phyloP scores from a whole-genome alignment of 2,888 invertebrate species.

The Mythimna albipuncta region DNA sequence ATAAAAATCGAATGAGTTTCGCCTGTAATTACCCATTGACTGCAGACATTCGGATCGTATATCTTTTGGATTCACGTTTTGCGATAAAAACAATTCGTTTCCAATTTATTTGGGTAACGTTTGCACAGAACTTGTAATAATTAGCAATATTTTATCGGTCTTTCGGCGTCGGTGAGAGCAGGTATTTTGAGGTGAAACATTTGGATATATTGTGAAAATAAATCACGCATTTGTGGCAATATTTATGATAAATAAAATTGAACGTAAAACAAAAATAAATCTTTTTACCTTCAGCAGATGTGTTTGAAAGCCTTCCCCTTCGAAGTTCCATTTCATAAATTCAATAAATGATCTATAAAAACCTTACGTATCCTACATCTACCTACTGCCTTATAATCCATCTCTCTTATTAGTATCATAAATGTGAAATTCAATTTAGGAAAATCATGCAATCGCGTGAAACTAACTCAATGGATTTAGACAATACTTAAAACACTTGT shows the following conservation, averaged over 20 bases:
- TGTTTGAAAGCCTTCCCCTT: neutral
- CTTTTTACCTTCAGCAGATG: neutral
- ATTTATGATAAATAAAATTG: neutral
- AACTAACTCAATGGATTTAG: too few relatives aligned
- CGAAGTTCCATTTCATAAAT: too few relatives aligned
- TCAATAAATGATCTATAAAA: neutral
- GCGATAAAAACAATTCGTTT: conserved; percentile 64
- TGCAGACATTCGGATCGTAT: conserved; percentile 64
- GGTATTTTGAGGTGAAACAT: conserved; percentile 24
- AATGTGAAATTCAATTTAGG: too few relatives aligned
- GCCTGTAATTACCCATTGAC: conserved; percentile 68
- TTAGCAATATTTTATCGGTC: conserved; percentile 53
- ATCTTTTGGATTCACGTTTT: conserved; percentile 53
- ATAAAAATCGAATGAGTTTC: conserved; percentile 66
- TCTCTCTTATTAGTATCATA: too few relatives aligned
- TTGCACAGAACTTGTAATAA: conserved; percentile 44
- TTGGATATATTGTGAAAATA: neutral
- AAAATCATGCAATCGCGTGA: too few relatives aligned
- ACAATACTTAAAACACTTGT: too few relatives aligned
- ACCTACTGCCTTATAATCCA: too few relatives aligned
- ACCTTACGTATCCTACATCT: too few relatives aligned
- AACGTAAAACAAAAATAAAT: neutral
- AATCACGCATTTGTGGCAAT: neutral
- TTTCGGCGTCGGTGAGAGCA: neutral
- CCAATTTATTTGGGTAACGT: conserved; percentile 58